Evolutionary conservation across 2,797 vertebrate species (phyloP), one percentile per base, ranked within the genome.

Genomic region (Clarias laeviceps): DNA sequence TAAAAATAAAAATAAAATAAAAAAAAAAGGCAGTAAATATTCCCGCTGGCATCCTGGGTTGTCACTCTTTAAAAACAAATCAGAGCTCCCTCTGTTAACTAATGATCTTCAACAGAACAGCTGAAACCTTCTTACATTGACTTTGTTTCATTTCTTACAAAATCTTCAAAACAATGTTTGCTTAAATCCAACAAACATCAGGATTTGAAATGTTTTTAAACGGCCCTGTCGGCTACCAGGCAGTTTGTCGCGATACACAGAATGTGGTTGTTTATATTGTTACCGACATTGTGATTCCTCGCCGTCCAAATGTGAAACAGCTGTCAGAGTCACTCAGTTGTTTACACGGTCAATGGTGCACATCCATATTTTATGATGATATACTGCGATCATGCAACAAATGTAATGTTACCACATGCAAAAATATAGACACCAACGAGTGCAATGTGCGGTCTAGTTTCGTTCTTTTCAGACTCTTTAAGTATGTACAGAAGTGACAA

Each of bases 191-290:
- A 54, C n/a, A 9, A 11, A 22, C 18, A 37, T 61, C 56, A 8
- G 57, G 29, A 61, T 34, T 59, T 14, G 7, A 37, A 78, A 78
- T 37, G 22, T 40, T 62, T 61, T 61, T 78, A 61, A 78, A 61
- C 7, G 76, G 76, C 56, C 20, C 74, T 12, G 32, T 37, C 12
- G 2, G 76, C 22, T 78, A 32, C 3, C 27, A 20, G 78, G 45
- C 40, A 18, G n/a, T 68, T 81, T 54, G 64, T 70, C 32, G 15
- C 59, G 59, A 82, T 24, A 82, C 80, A 70, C 18, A 56, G 54
- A 70, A 59, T 11, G 32, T 11, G 27, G 80, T 56, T 82, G 80
- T 82, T 82, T 69, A 82, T 59, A 27, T 57, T 70, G 15, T 37
- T 82, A 18, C 18, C 9, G 7, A 12, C 34, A 45, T 45, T 64